These are phyloP conservation scores for Heliopora coerulea DNA, from an alignment of 92 coral and sea anemone species.

Conservation along the genomic window DNA sequence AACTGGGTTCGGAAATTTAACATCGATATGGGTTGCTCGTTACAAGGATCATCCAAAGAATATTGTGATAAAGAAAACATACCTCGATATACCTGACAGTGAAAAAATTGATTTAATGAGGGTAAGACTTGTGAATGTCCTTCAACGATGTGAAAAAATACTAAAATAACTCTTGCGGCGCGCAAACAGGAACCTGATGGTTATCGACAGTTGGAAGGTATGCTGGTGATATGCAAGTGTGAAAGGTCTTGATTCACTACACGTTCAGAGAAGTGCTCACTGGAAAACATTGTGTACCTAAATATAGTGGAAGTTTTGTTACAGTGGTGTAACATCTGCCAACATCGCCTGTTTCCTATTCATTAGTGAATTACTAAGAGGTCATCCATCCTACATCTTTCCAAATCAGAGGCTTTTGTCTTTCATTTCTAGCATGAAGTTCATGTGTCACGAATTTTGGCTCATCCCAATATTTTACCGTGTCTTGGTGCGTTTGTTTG, in stretches of 20 bases:
- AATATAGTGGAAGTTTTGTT: too few species aligned
- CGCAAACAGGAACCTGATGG: too few species aligned
- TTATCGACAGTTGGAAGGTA: too few species aligned
- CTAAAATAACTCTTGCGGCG: too few species aligned
- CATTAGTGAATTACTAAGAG: too few species aligned
- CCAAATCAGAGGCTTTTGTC: background rate
- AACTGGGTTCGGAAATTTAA: conserved; percentile 20
- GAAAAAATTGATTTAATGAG: conserved; percentile 44
- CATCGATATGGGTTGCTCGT: conserved; percentile 36
- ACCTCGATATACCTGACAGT: conserved; percentile 29
- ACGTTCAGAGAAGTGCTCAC: too few species aligned
- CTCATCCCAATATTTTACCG: conserved; percentile 89
- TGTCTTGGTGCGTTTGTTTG: conserved; percentile 81
- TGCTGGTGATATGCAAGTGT: too few species aligned
- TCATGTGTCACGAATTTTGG: conserved; percentile 70
- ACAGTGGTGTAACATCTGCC: too few species aligned
- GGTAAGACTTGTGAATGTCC: conserved; percentile 14
- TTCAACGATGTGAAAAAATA: too few species aligned
- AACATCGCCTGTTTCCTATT: too few species aligned
- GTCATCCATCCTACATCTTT: background rate
- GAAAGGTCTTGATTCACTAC: too few species aligned
- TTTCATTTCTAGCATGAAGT: conserved; percentile 73
- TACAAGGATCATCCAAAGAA: conserved; percentile 15
- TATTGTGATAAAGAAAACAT: conserved; percentile 34
- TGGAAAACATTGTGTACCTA: too few species aligned